Base-by-base conservation (phyloP, 2,797 vertebrate genomes). In the Premnoplex brunnescens region DNA sequence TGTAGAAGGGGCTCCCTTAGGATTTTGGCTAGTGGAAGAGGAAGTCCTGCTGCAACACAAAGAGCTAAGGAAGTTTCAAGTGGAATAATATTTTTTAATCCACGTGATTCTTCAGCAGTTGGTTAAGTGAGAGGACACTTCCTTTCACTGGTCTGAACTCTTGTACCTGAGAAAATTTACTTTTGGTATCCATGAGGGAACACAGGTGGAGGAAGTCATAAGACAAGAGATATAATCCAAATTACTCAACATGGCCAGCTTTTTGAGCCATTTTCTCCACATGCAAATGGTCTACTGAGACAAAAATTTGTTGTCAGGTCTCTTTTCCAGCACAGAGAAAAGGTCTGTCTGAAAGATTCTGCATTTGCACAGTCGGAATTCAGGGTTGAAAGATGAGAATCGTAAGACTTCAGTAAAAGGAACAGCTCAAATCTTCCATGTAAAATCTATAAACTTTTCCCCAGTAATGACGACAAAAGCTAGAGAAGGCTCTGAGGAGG, bases 241-340 rank as follows among this genome's bases (percentile, higher is more conserved):
- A 1, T 32, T 64, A 24, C 19, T 7, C 39, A 59, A 20, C 6
- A 46, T 1, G 2, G 14, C 3, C 44, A 63, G 26, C 1, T 56
- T 83, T 71, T 62, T 77, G 32, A 72, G 43, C 43, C 28, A 27
- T 59, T 76, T 85, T 6, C 22, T 43, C 15, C 7, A 12, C 3
- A 11, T 1, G 4, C 24, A 28, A 41, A 23, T 1, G 0, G 23
- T 30, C 28, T 1, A 2, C 11, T 52, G 28, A 71, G 32, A 22
- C 43, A 20, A 62, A 26, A 32, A 24, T 52, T 49, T 74, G 23
- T 64, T 88, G 23, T 32, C 30, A 24, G 8, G 11, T 19, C 18
- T 67, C 37, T 89, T 77, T 26, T 88, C 39, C 56, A 81, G 30
- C n/a, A 67, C 4, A 49, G 44, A 48, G 22, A 67, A 72, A 13